Evolutionary conservation across 2,113 vertebrate species (phyloP).

Genomic region (Rhadina sibilatrix): DNA sequence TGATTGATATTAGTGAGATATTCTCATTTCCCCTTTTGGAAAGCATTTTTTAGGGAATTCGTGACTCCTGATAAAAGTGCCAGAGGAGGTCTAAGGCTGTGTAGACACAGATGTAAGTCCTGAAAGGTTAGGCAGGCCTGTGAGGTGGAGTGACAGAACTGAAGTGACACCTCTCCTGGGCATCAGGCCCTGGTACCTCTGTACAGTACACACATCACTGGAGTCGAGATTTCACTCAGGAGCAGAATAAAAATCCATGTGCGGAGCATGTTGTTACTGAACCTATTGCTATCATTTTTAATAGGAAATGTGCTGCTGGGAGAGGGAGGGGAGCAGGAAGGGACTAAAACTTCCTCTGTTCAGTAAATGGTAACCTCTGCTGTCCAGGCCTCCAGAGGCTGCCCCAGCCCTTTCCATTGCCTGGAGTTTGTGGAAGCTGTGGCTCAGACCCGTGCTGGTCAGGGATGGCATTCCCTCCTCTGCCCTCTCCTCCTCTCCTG

Average conservation of each 20-base stretch:
- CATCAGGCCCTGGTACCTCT: neutral
- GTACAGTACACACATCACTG: neutral
- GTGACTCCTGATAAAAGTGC: fast-evolving
- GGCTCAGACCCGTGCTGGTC: neutral
- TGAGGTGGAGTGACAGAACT: neutral
- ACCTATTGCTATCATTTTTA: neutral
- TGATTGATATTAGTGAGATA: neutral
- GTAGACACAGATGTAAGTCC: neutral
- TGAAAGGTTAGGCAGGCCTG: neutral
- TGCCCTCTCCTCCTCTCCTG: neutral
- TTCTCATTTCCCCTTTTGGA: neutral
- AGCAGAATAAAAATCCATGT: neutral
- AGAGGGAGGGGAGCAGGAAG: neutral
- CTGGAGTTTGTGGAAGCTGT: neutral
- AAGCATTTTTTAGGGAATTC: neutral
- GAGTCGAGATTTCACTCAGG: neutral
- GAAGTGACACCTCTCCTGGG: neutral
- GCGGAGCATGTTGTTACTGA: neutral
- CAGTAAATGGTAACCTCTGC: neutral
- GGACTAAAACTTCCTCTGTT: neutral
- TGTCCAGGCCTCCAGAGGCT: neutral
- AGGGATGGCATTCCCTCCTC: neutral
- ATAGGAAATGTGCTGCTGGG: neutral
- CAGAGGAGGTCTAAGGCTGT: neutral
- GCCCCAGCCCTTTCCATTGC: neutral